Evolutionary conservation across 2,113 vertebrate species (phyloP).

Genomic region (Odocoileus hemionus): DNA sequence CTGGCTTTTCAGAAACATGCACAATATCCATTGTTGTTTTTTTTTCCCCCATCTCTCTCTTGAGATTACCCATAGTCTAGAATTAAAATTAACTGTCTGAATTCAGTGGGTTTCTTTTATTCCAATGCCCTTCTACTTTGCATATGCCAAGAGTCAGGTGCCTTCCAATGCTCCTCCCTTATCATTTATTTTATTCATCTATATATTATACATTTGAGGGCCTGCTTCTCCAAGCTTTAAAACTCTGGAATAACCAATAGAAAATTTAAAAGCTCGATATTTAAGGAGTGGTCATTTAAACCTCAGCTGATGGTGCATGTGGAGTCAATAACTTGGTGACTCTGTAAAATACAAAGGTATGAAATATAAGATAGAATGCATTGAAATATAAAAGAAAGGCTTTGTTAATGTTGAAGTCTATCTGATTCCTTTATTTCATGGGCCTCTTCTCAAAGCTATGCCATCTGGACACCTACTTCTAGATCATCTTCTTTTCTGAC

Average conservation of each 20-base stretch:
- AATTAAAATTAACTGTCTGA: neutral
- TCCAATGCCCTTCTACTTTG: neutral
- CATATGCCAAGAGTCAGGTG: neutral
- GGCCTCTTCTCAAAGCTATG: neutral
- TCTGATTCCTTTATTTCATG: neutral
- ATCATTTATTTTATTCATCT: neutral
- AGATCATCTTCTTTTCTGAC: neutral
- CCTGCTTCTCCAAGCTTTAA: neutral
- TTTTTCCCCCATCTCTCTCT: no score
- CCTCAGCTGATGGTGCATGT: neutral
- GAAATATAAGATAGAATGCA: neutral
- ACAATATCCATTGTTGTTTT: rapidly evolving
- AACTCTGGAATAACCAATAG: neutral
- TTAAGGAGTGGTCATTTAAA: neutral
- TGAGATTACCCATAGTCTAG: neutral
- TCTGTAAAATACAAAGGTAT: neutral
- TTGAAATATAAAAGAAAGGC: neutral
- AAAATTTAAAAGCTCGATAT: neutral
- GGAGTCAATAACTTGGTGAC: neutral
- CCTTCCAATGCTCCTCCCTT: neutral
- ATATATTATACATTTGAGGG: neutral
- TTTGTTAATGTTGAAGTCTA: neutral
- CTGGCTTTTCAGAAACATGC: neutral
- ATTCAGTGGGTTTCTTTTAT: neutral
- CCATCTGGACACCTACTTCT: neutral